A percentile compares a stretch with the other conserved stretches of the same genome.
These are phyloP conservation scores for Mythimna lalbum DNA, from an alignment of 2,888 invertebrate genomes.

Conservation along the genomic window DNA sequence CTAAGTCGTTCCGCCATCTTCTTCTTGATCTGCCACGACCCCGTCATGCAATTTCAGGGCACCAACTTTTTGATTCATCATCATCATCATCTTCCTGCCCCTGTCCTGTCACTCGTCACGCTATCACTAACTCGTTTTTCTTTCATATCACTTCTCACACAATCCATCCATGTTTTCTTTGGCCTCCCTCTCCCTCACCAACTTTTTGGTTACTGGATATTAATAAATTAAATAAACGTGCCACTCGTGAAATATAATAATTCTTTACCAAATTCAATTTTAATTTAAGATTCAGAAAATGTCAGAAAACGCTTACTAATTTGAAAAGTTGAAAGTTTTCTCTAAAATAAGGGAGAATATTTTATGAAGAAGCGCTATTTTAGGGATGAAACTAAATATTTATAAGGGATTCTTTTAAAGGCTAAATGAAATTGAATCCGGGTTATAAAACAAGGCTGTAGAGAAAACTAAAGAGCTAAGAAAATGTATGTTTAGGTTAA, in stretches of 20 bases:
- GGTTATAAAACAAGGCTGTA: conserved; percentile 18
- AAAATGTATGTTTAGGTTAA: conserved; percentile 8
- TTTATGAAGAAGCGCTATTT: conserved; percentile 9
- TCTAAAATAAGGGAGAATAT: conserved; percentile 11
- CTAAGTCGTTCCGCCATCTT: too few species aligned
- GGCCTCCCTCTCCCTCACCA: too few species aligned
- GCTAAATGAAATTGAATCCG: conserved; percentile 34
- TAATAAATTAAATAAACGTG: neutral
- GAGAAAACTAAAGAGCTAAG: neutral
- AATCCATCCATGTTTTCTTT: too few species aligned
- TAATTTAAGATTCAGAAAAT: conserved; percentile 22
- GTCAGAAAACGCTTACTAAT: conserved; percentile 19
- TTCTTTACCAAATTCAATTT: conserved; percentile 21
- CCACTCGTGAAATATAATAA: conserved; percentile 14
- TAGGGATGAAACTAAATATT: conserved; percentile 29
- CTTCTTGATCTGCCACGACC: too few species aligned
- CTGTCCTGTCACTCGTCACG: too few species aligned
- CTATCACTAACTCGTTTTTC: too few species aligned
- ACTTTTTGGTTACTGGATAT: neutral
- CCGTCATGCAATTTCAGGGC: too few species aligned
- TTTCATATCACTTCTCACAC: too few species aligned
- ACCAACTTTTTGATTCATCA: too few species aligned
- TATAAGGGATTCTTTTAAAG: conserved; percentile 26
- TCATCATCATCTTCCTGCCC: too few species aligned
- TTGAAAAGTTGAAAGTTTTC: conserved; percentile 28